Percentiles rank a stretch among this genome's conserved stretches.
These are phyloP conservation scores for Polylopha cassiicola DNA, from an alignment of 2,888 invertebrate species.

Conservation along the genomic window DNA sequence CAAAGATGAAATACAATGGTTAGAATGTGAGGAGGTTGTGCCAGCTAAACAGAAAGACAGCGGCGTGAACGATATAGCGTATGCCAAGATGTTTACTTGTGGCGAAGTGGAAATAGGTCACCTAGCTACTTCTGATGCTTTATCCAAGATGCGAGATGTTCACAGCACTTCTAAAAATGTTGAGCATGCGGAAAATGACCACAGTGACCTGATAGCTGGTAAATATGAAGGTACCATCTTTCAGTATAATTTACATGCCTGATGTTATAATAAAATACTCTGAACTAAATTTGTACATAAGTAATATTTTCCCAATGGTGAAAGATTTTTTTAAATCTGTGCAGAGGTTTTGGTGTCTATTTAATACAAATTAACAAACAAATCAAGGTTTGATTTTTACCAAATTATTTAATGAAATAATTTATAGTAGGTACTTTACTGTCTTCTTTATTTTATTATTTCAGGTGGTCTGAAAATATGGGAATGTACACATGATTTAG, in stretches of 20 bases:
- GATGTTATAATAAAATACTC: too few species aligned
- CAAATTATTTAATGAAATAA: too few species aligned
- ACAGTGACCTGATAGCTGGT: constrained; percentile 85
- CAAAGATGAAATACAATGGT: constrained; percentile 37
- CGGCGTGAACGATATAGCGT: constrained; percentile 44
- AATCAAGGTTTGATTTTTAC: too few species aligned
- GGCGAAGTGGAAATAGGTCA: constrained; percentile 69
- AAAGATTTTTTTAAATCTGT: too few species aligned
- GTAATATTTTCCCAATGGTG: too few species aligned
- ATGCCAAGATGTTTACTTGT: constrained; percentile 61
- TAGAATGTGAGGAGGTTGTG: constrained; percentile 50
- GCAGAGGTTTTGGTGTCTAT: too few species aligned
- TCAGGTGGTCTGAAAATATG: constrained; percentile 96
- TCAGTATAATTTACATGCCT: too few species aligned
- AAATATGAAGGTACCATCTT: constrained; percentile 88
- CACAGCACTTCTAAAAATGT: constrained; percentile 54
- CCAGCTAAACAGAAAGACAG: constrained; percentile 45
- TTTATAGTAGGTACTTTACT: too few species aligned
- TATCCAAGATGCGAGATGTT: constrained; percentile 40
- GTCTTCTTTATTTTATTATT: constrained; percentile 30
- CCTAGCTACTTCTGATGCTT: constrained; percentile 53
- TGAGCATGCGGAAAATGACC: constrained; percentile 76
- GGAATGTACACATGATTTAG: constrained; percentile 93
- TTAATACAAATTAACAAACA: too few species aligned
- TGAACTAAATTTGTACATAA: too few species aligned